These are phyloP conservation scores for Salvator merianae DNA, from an alignment of 2,113 vertebrate species.

Conservation along the genomic window DNA sequence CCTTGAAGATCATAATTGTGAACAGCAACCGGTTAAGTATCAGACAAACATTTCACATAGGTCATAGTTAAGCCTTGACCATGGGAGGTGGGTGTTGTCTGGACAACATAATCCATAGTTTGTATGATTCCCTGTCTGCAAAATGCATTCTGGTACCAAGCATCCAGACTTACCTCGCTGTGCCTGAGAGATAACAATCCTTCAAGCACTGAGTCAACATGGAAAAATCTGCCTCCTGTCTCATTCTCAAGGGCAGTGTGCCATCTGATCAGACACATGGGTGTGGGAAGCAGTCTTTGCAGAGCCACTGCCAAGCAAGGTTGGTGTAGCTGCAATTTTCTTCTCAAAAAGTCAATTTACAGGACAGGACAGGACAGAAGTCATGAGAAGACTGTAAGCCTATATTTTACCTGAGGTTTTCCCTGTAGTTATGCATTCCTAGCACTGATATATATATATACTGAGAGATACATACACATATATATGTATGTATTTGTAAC, in stretches of 20 bases:
- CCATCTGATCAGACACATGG: neutral
- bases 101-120: neutral
- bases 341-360: no score
- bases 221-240: neutral
- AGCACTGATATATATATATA: no score
- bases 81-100: neutral
- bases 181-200: neutral
- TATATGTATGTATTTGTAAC: no score
- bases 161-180: neutral
- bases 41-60: no score
- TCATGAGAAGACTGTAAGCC: neutral
- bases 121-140: neutral
- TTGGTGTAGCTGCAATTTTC: no score
- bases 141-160: neutral
- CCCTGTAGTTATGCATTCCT: neutral
- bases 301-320: neutral
- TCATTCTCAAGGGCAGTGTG: neutral
- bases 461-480: no score
- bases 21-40: no score
- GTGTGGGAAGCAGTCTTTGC: neutral
- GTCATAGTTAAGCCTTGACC: conserved; percentile 6
- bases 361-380: neutral
- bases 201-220: neutral
- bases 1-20: no score
- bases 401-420: neutral